Conservation (phyloP, 2,888 invertebrate genomes). For the Pollenia amentaria region DNA sequence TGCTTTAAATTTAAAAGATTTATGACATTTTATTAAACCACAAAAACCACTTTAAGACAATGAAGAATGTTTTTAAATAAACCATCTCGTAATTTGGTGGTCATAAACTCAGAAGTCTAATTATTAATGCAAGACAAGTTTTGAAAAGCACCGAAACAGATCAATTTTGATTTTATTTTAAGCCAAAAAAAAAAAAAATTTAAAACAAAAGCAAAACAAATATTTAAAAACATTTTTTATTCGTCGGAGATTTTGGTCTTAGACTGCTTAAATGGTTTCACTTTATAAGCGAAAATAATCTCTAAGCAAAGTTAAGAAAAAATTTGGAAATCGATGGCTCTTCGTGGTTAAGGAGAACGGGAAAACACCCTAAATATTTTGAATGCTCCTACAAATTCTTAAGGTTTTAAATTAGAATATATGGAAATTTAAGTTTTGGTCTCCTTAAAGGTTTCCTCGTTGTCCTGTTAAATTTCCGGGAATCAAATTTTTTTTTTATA, state of each 20-base stretch:
- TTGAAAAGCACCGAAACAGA: constrained; percentile 53
- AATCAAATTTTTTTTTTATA: too few relatives aligned
- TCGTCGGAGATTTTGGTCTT: background rate
- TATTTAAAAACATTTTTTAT: constrained; percentile 3
- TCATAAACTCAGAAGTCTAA: constrained; percentile 31
- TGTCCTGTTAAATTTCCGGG: too few relatives aligned
- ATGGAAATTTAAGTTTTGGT: too few relatives aligned
- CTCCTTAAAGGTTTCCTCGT: too few relatives aligned
- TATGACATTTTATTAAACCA: constrained; percentile 55
- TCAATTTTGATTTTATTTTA: constrained; percentile 46
- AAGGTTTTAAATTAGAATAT: too few relatives aligned
- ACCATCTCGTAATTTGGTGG: constrained; percentile 49
- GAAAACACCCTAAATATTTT: too few relatives aligned
- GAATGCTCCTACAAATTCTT: too few relatives aligned
- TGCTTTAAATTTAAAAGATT: constrained; percentile 64
- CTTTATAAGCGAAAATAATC: constrained; percentile 22
- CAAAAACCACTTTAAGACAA: background rate
- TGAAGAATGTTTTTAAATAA: constrained; percentile 9
- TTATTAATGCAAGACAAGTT: constrained; percentile 67
- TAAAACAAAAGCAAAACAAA: background rate
- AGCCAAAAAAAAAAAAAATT: background rate
- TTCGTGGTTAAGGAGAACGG: too few relatives aligned
- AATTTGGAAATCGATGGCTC: too few relatives aligned
- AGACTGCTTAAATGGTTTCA: constrained; percentile 58
- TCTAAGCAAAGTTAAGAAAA: background rate